These are phyloP conservation scores for Hanleya hanleyi DNA, from an alignment of 2,888 invertebrate species.

Conservation along the genomic window DNA sequence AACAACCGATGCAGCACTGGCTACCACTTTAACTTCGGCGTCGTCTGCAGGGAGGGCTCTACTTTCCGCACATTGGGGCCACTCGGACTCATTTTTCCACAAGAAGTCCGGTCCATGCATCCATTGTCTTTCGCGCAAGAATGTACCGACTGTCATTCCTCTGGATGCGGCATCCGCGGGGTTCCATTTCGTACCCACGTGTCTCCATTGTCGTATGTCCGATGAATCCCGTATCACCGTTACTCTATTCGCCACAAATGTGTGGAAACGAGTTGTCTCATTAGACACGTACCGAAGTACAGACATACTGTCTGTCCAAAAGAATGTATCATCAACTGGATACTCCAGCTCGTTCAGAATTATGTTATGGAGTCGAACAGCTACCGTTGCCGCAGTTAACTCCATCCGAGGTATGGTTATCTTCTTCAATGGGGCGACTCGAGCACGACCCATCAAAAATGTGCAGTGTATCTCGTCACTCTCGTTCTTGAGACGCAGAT, in stretches of 20 bases:
- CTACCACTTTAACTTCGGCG: too few relatives aligned
- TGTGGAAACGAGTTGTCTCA: slow-evolving; percentile 28
- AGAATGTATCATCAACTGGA: slow-evolving; percentile 4
- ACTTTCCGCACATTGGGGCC: too few relatives aligned
- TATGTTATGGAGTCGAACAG: slow-evolving; percentile 15
- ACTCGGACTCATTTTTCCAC: too few relatives aligned
- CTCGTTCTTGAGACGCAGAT: slow-evolving; percentile 24
- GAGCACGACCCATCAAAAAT: slow-evolving; percentile 30
- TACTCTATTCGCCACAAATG: slow-evolving; percentile 35
- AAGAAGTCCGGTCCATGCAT: slow-evolving; percentile 24
- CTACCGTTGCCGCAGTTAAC: slow-evolving; percentile 28
- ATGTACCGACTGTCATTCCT: slow-evolving; percentile 4
- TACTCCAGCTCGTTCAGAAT: slow-evolving; percentile 16
- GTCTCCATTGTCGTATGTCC: slow-evolving; percentile 11
- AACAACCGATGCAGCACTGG: too few relatives aligned
- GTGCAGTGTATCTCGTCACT: slow-evolving; percentile 29
- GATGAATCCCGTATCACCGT: slow-evolving; percentile 24
- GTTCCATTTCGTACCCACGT: slow-evolving; percentile 7
- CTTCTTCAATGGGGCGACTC: slow-evolving; percentile 28
- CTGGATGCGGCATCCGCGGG: slow-evolving; percentile 25
- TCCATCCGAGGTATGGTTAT: slow-evolving; percentile 36
- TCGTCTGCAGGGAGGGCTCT: too few relatives aligned
- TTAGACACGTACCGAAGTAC: slow-evolving; percentile 27
- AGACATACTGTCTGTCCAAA: slow-evolving; percentile 24
- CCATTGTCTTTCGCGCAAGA: slow-evolving; percentile 9